Base-by-base conservation (phyloP, 2,113 vertebrate species). In the Smithornis capensis region DNA sequence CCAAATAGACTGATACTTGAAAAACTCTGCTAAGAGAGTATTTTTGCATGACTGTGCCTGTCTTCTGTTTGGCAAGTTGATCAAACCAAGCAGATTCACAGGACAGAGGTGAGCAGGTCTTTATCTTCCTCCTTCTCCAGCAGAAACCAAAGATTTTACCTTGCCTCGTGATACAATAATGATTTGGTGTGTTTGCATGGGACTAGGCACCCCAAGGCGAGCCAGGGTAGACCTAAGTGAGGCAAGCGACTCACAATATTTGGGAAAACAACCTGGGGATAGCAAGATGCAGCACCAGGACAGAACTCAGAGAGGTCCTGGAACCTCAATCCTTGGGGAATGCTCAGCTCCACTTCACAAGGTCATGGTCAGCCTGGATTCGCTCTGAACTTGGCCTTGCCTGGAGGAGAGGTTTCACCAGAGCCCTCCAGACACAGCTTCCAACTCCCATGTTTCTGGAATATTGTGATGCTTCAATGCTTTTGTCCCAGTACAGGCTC, bases 231-330 rank as follows among this genome's bases (percentile, higher is more conserved):
- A 73, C 10, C 27, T 14, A 49, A 69, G 64, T 2, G 27, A 6
- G 63, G n/a, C 37, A 45, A 70, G 10, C 1, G 0, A 27, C 44
- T 24, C 10, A 8, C 13, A 40, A 4, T 3, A 10, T 56, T 37
- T 35, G 23, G 69, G 60, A n/a, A 70, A 82, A 45, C n/a, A 53
- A 87, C 33, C 10, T 21, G 55, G 49, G 40, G 28, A 45, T 53
- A 60, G 13, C 0, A 0, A 3, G 21, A 12, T 62, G 33, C 38
- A 70, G 37, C 55, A 13, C 15, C 2, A 2, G 55, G 49, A 53
- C 27, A 73, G 47, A 57, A 14, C 62, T 87, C 62, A 2, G 27
- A 37, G 38, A 6, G 7, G 2, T n/a, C 22, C 37, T 79, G 84
- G 42, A 27, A 47, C 42, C 29, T 56, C 56, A 27, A 2, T 31